Base-by-base conservation (phyloP, 1,140 invertebrate species). In the Harlomillsia oculata region DNA sequence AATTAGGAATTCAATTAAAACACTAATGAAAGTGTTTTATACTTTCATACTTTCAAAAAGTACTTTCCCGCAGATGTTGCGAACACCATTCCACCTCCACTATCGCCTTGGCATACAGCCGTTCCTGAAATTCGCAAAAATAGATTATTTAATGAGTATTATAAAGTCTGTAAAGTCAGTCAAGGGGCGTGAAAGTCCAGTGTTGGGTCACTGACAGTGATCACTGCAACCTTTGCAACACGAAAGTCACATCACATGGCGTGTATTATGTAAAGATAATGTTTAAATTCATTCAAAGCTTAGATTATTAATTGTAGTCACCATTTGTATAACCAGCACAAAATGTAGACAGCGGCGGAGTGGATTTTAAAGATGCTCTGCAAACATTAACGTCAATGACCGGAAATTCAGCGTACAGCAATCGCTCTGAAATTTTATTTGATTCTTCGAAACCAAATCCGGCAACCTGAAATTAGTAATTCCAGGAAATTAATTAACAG, bases 261-360 rank as follows among this genome's bases (percentile, higher is more conserved):
- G 23, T 39, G 6, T 18, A 50, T 11, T 5, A 29, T 23, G 25
- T 25, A 25, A 25, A 9, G 11, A 9, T 29, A 25, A 25, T 9
- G 6, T 16, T 8, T 20, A 11, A 9, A 11, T 20, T 9, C 18
- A 11, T 43, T 11, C 11, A 43, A 8, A 11, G 9, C 18, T 20
- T 20, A 13, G 18, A 48, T 48, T 23, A 18, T 8, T 5, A 50
- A n/a, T 34, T n/a, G n/a, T 34, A 34, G n/a, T 14, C 6, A 57
- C 56, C 56, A 45, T 58, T 57, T 9, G n/a, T 46, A 18, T 45
- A 45, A 13, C 50, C 50, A 30, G 49, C 56, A 58, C 56, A 58
- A 21, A 52, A 53, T 28, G 32, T 18, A 5, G 32, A 30, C 21
- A 56, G 29, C 0, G 54, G 54, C 11, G 54, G 54, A 2, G 26